A percentile compares a stretch with the other conserved stretches of the same genome.
phyloP scores from a whole-genome alignment of 64 coral and sea anemone species.

The Actinia tenebrosa region DNA sequence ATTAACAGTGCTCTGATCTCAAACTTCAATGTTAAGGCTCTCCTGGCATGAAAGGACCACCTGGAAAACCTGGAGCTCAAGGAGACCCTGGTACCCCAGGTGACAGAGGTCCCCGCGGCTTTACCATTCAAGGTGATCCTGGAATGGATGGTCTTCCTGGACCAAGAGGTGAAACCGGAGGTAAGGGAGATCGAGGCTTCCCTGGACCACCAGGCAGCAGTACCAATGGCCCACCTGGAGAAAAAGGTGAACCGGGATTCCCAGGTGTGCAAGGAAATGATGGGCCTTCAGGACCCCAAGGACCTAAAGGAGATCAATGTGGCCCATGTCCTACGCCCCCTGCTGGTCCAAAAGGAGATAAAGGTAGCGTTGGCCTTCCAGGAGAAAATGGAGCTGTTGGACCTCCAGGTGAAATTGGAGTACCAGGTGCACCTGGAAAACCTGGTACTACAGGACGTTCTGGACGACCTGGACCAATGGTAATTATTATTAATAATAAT shows the following conservation, averaged over 20 bases:
- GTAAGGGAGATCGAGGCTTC: conserved; percentile 36
- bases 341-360: conserved; percentile 28
- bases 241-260: conserved; percentile 12
- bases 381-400: conserved; percentile 25
- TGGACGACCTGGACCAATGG: conserved; percentile 38
- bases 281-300: conserved; percentile 1
- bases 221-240: conserved; percentile 25
- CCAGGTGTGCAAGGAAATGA: conserved; percentile 8
- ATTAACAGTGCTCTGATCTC: background rate
- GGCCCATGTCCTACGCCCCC: conserved; percentile 6
- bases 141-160: conserved; percentile 49
- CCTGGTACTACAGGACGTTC: conserved; percentile 9
- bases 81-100: conserved; percentile 40
- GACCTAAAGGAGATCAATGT: conserved; percentile 24
- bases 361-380: background rate
- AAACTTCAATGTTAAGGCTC: conserved; percentile 23
- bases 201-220: conserved; percentile 35
- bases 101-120: conserved; percentile 15
- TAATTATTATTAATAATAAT: background rate
- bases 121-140: conserved; percentile 4
- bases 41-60: conserved; percentile 58
- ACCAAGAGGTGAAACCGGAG: conserved; percentile 33
- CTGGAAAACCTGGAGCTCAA: conserved; percentile 35
- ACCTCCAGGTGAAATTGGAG: background rate
- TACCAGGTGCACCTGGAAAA: conserved; percentile 7